phyloP scores from a whole-genome alignment of 2,113 vertebrate species.

The Nestor notabilis region DNA sequence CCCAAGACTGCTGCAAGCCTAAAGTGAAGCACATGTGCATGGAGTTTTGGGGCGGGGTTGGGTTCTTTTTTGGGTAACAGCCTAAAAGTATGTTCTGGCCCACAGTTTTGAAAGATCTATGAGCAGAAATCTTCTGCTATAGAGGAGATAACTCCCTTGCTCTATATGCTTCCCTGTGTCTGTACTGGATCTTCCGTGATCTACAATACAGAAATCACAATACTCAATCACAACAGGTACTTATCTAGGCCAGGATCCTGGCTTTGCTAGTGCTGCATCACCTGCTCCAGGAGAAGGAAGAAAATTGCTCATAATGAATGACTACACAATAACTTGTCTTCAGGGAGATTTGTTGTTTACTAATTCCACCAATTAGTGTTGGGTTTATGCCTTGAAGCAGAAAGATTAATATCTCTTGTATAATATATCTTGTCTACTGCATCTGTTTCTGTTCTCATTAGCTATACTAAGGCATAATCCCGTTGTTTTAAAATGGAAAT shows the following conservation, averaged over 20 bases:
- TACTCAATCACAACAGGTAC: background rate
- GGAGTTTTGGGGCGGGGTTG: accelerated
- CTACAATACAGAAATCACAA: background rate
- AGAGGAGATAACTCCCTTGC: background rate
- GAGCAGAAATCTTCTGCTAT: background rate
- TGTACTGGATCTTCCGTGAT: background rate
- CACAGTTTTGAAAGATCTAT: background rate
- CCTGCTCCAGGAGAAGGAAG: background rate
- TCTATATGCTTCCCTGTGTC: background rate
- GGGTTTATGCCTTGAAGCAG: slow-evolving; percentile 28
- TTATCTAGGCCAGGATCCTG: background rate
- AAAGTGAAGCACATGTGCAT: background rate
- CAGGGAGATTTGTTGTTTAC: slow-evolving; percentile 29
- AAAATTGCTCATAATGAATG: background rate
- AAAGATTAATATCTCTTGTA: slow-evolving; percentile 27
- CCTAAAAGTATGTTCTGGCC: background rate
- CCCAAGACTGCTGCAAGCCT: background rate
- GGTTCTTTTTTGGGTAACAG: background rate
- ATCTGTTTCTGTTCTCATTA: slow-evolving; percentile 44
- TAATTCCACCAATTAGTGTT: slow-evolving; percentile 42
- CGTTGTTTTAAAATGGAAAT: slow-evolving; percentile 42
- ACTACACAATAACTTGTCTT: slow-evolving; percentile 9
- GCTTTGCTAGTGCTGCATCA: background rate
- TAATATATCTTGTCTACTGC: slow-evolving; percentile 29
- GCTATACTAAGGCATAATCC: background rate